Evolutionary conservation across 2,797 vertebrate species (phyloP).

Genomic region (Eurystomus glaucurus): DNA sequence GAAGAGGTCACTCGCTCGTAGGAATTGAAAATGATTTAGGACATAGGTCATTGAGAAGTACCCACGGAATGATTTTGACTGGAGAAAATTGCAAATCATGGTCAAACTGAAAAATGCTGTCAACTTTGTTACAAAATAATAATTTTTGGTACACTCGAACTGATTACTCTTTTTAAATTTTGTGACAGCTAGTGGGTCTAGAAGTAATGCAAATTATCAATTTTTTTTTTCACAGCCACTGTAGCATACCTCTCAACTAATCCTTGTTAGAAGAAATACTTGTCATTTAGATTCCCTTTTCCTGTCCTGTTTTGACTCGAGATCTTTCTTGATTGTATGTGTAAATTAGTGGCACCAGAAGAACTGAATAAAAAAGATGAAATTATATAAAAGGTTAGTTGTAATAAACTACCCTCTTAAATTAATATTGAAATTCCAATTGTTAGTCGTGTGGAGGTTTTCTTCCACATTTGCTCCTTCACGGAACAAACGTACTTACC

Average conservation of each 20-base stretch:
- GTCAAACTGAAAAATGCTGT: conserved; percentile 45
- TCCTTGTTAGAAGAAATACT: conserved; percentile 24
- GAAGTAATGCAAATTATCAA: conserved; percentile 3
- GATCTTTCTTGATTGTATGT: neutral
- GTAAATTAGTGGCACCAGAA: conserved; percentile 52
- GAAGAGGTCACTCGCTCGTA: conserved; percentile 55
- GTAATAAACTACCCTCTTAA: conserved; percentile 16
- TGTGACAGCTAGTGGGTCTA: conserved; percentile 12
- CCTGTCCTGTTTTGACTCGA: conserved; percentile 20
- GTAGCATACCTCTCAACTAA: conserved; percentile 12
- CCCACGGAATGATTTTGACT: conserved; percentile 37
- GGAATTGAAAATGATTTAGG: conserved; percentile 60
- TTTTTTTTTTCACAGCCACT: neutral
- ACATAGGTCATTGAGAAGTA: conserved; percentile 50
- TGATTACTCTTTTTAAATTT: conserved; percentile 44
- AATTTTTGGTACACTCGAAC: conserved; percentile 4
- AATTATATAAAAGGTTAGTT: conserved; percentile 34
- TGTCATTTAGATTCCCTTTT: conserved; percentile 1
- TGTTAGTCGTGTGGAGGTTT: conserved; percentile 18
- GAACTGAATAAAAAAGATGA: neutral
- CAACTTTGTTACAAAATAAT: conserved; percentile 52
- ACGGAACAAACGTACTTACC: neutral
- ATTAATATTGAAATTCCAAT: conserved; percentile 22
- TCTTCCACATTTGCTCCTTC: conserved; percentile 36
- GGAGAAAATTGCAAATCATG: conserved; percentile 44